Conservation (phyloP, 2,888 invertebrate species). For the Tinea semifulvella region DNA sequence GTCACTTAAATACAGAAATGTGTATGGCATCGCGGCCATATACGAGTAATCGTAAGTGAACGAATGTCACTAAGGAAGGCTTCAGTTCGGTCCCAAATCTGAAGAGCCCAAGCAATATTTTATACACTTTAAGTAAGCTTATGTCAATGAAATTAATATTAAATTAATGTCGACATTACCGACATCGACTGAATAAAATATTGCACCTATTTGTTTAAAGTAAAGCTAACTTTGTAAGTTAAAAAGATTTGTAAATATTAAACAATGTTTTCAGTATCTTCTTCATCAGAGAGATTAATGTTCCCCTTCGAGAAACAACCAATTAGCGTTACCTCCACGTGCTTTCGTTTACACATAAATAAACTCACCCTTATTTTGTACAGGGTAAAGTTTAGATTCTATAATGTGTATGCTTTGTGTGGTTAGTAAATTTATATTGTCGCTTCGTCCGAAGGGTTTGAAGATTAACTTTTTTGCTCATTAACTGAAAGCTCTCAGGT, state of each 20-base stretch:
- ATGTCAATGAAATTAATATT: too few species aligned
- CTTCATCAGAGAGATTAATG: constrained; percentile 11
- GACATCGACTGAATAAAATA: too few species aligned
- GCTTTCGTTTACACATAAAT: neutral
- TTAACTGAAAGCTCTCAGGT: constrained; percentile 13
- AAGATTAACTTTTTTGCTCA: constrained; percentile 13
- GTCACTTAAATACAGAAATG: too few species aligned
- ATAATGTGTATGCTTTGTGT: neutral
- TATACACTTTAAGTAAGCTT: too few species aligned
- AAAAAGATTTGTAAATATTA: constrained; percentile 7
- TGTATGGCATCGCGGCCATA: too few species aligned
- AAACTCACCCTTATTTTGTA: neutral
- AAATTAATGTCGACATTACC: too few species aligned
- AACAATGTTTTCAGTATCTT: constrained; percentile 12
- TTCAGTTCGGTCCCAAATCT: too few species aligned
- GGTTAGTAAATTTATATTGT: constrained; percentile 13
- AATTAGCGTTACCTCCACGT: constrained; percentile 4
- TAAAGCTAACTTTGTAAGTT: too few species aligned
- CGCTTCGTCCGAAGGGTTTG: constrained; percentile 11
- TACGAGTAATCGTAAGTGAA: too few species aligned
- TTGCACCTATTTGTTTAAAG: too few species aligned
- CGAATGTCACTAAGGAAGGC: too few species aligned
- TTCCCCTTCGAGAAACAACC: constrained; percentile 11
- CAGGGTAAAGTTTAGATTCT: neutral
- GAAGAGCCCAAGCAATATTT: too few species aligned